phyloP scores from a whole-genome alignment of 1,140 invertebrate species.

The Periplaneta americana region DNA sequence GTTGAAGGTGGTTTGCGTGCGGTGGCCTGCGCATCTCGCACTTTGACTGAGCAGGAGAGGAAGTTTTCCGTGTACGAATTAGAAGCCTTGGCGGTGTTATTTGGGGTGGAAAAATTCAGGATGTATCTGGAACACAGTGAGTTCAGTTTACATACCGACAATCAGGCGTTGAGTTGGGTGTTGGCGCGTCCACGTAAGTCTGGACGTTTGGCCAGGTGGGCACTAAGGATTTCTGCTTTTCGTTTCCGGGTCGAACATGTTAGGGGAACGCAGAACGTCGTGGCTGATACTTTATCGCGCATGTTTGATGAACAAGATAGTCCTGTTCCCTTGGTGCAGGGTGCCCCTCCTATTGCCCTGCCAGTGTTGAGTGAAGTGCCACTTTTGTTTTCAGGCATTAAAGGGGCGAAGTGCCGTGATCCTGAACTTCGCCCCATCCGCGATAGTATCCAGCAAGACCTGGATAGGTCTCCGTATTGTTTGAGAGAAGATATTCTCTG shows the following conservation, averaged over 20 bases:
- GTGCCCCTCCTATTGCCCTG: background rate
- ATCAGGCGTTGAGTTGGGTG: background rate
- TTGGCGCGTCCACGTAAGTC: background rate
- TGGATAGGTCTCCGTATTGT: background rate
- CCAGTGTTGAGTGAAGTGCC: background rate
- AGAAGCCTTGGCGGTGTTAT: background rate
- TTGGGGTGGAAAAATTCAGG: background rate
- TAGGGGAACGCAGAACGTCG: background rate
- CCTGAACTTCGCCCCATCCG: background rate
- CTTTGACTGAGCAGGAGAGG: background rate
- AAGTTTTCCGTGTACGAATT: background rate
- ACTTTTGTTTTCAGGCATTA: too few relatives aligned
- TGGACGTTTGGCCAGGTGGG: background rate
- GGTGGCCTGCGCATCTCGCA: background rate
- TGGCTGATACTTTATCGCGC: background rate
- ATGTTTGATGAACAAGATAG: background rate
- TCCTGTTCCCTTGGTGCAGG: background rate
- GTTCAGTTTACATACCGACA: background rate
- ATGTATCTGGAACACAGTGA: background rate
- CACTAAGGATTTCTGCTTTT: background rate
- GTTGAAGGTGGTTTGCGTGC: background rate
- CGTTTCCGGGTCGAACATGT: background rate
- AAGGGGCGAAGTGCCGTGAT: background rate
- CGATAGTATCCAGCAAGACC: too few relatives aligned
- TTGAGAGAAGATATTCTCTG: background rate